Conservation (phyloP, 2,888 invertebrate genomes). For the Orchesella flavescens region DNA sequence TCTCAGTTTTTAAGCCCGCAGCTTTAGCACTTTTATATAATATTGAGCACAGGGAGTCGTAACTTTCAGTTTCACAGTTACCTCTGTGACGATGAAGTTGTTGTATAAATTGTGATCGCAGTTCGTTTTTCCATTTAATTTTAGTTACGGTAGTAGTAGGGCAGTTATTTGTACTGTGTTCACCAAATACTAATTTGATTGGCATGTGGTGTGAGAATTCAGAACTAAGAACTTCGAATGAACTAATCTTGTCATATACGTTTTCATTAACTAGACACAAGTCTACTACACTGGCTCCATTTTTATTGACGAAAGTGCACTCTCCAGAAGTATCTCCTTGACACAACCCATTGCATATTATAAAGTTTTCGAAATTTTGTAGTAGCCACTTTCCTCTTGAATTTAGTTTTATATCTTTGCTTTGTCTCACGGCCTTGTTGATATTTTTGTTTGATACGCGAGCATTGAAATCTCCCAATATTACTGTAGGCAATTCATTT, state of each 20-base stretch:
- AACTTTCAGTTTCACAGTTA: not conserved
- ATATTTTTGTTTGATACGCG: not conserved
- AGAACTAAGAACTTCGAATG: not conserved
- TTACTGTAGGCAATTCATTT: not conserved
- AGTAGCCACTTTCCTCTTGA: not conserved
- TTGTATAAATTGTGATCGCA: not conserved
- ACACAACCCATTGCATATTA: not conserved
- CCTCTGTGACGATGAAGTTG: not conserved
- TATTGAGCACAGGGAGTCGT: not conserved
- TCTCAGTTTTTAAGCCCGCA: constrained; percentile 18
- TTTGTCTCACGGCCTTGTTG: not conserved
- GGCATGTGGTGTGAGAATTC: not conserved
- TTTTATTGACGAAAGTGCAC: constrained; percentile 5
- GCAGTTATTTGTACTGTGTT: not conserved
- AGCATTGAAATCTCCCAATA: not conserved
- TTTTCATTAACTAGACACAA: not conserved
- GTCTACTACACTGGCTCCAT: constrained; percentile 13
- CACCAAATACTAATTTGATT: not conserved
- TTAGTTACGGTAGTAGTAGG: not conserved
- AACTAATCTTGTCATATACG: not conserved
- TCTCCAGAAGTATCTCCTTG: not conserved
- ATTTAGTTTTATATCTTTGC: not conserved
- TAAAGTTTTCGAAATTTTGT: not conserved
- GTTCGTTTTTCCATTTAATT: constrained; percentile 13
- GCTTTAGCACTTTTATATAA: constrained; percentile 4